Evolutionary conservation across 2,113 vertebrate genomes (phyloP).

Genomic region (Mungos mungo): DNA sequence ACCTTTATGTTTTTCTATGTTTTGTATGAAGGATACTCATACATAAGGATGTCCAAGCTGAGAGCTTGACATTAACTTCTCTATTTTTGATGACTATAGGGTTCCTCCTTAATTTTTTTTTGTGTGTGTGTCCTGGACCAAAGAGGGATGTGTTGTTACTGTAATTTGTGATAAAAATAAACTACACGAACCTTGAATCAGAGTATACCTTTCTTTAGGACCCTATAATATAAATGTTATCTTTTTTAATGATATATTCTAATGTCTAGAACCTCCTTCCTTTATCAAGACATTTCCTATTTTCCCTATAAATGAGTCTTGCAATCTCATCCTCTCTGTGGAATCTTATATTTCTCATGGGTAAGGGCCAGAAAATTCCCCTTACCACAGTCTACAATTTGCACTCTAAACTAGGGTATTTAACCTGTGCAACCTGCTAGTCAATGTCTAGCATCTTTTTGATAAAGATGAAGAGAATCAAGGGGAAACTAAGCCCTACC

Average conservation of each 20-base stretch:
- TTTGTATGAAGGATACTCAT: not conserved
- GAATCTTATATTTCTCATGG: not conserved
- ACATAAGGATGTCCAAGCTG: not conserved
- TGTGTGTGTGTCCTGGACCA: not conserved
- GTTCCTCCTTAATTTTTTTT: not conserved
- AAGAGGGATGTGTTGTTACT: not conserved
- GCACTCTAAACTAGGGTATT: not conserved
- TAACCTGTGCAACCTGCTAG: not conserved
- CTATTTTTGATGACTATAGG: not conserved
- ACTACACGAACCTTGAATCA: not conserved
- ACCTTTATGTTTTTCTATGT: not conserved
- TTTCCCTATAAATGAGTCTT: not conserved
- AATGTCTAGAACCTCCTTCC: not conserved
- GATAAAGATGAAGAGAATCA: not conserved
- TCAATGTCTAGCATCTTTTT: not conserved
- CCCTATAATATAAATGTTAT: not conserved
- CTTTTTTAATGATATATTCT: not conserved
- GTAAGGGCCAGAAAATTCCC: not conserved
- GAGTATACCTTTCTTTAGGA: not conserved
- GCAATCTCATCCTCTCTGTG: not conserved
- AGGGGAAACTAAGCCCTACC: not conserved
- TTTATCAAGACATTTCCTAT: not conserved
- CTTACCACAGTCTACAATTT: not conserved
- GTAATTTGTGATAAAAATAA: conserved; percentile 19
- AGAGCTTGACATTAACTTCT: not conserved